These are phyloP conservation scores for Baronia brevicornis DNA, from an alignment of 2,888 invertebrate genomes.

Conservation along the genomic window DNA sequence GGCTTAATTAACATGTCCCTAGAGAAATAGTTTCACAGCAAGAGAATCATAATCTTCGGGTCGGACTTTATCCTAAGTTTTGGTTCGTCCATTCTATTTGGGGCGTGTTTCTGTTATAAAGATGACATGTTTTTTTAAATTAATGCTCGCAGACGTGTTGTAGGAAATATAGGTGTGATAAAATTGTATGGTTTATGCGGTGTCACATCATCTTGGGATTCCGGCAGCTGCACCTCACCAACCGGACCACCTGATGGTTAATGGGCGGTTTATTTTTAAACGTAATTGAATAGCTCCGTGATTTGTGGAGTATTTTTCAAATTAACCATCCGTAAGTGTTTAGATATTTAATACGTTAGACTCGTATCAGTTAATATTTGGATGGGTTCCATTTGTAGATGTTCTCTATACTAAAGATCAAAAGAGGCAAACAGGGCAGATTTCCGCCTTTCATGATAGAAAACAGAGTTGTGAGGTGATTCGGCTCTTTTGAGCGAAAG, in stretches of 20 bases:
- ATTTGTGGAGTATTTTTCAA: too few relatives aligned
- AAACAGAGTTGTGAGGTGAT: constrained; percentile 4
- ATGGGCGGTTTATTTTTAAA: constrained; percentile 6
- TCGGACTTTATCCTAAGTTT: constrained; percentile 20
- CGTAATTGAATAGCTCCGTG: neutral
- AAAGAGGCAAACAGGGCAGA: constrained; percentile 7
- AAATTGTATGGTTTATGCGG: constrained; percentile 24
- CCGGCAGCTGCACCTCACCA: constrained; percentile 10
- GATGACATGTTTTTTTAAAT: constrained; percentile 26
- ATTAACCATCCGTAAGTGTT: too few relatives aligned
- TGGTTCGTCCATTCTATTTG: constrained; percentile 24
- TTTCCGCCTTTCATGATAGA: constrained; percentile 1
- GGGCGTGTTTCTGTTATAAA: constrained; percentile 29
- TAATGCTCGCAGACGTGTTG: constrained; percentile 17
- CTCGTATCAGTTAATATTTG: too few relatives aligned
- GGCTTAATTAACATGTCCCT: constrained; percentile 65
- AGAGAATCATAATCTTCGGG: constrained; percentile 43
- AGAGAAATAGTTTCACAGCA: constrained; percentile 53
- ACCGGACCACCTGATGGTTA: constrained; percentile 13
- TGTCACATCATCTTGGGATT: constrained; percentile 16
- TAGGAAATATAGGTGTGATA: constrained; percentile 22
- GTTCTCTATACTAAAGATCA: constrained; percentile 10
- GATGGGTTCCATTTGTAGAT: too few relatives aligned
- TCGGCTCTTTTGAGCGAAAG: neutral
- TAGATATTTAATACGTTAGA: constrained; percentile 1